phyloP scores from a whole-genome alignment of 2,113 vertebrate species.

The Perccottus glenii region DNA sequence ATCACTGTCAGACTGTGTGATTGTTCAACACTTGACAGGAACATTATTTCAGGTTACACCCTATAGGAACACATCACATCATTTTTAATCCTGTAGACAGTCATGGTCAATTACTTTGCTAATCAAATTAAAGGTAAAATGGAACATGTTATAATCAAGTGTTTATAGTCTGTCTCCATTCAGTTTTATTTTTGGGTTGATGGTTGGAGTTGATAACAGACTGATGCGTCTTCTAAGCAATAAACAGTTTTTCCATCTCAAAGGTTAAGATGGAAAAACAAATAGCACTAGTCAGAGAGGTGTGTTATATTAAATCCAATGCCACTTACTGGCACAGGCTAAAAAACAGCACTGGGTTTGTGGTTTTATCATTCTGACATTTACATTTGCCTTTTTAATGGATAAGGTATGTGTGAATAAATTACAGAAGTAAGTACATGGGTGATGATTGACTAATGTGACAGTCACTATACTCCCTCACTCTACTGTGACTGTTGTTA shows the following conservation, averaged over 20 bases:
- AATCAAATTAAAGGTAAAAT: background rate
- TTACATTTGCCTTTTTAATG: no score
- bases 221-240: slow-evolving; percentile 19
- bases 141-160: slow-evolving; percentile 1
- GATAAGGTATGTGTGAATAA: no score
- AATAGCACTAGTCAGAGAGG: slow-evolving; percentile 7
- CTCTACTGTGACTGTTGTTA: no score
- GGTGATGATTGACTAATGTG: no score
- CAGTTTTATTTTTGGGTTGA: slow-evolving; percentile 28
- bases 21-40: slow-evolving; percentile 18
- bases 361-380: no score
- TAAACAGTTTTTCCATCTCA: slow-evolving; percentile 3
- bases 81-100: background rate
- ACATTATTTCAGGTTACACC: slow-evolving; percentile 11
- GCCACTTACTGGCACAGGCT: background rate
- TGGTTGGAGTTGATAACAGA: slow-evolving; percentile 56
- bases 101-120: background rate
- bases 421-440: no score
- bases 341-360: background rate
- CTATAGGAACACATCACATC: background rate
- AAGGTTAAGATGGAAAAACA: slow-evolving; percentile 13
- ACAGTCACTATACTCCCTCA: no score
- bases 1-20: slow-evolving; percentile 3
- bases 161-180: background rate
- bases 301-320: slow-evolving; percentile 27